Evolutionary conservation across 2,113 vertebrate species (phyloP).

Genomic region (Corydoras sp.): DNA sequence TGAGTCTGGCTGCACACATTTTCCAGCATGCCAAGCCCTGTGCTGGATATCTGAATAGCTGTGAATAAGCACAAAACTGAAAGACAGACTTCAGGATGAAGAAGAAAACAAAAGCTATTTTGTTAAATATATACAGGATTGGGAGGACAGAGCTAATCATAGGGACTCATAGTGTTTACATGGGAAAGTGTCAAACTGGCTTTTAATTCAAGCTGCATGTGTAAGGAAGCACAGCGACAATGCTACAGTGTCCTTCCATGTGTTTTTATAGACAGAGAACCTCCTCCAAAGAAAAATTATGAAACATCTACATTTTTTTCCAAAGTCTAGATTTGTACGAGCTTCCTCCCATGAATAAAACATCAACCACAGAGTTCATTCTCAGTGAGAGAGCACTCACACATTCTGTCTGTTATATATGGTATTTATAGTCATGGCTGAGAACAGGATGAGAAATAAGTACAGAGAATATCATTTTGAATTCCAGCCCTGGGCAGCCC

Average conservation of each 20-base stretch:
- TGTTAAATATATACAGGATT: neutral
- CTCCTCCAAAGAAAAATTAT: conserved; percentile 39
- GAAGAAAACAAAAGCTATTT: neutral
- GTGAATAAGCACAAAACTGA: too few relatives aligned
- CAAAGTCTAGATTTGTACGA: conserved; percentile 41
- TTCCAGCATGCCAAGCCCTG: too few relatives aligned
- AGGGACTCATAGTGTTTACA: conserved; percentile 5
- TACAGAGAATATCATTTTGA: neutral
- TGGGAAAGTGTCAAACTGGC: conserved; percentile 20
- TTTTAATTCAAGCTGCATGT: conserved; percentile 16
- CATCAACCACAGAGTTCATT: conserved; percentile 42
- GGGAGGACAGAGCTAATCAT: conserved; percentile 10
- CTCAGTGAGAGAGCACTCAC: conserved; percentile 29
- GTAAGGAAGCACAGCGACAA: conserved; percentile 8
- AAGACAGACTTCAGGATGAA: too few relatives aligned
- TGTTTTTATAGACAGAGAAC: conserved; percentile 11
- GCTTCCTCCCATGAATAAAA: conserved; percentile 52
- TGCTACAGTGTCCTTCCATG: conserved; percentile 1
- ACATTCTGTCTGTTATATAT: conserved; percentile 20
- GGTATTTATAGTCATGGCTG: conserved; percentile 11
- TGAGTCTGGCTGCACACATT: too few relatives aligned
- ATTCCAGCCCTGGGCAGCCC: too few relatives aligned
- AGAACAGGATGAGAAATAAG: conserved; percentile 20
- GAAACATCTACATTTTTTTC: conserved; percentile 43
- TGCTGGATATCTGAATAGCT: too few relatives aligned